Base-by-base conservation (phyloP, 2,113 vertebrate species). In the Hippocampus guttulatus region DNA sequence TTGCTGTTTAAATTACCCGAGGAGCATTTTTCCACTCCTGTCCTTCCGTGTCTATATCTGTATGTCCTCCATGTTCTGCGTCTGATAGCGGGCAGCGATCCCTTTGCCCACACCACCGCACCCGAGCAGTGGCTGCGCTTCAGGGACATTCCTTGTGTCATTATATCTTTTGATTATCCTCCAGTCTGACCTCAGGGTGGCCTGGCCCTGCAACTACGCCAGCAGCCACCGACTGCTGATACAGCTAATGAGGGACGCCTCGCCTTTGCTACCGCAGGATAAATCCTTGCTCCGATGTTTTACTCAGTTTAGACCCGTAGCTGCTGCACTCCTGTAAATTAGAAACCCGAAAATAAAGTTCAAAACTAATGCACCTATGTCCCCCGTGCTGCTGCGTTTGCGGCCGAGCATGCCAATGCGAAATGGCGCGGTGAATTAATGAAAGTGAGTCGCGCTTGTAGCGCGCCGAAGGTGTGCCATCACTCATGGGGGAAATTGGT, bases 101-200 rank as follows among this genome's bases (percentile, higher is more conserved):
- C 67, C 57, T 75, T 47, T 69, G 64, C 69, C 58, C 30, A 30
- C 43, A 11, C 12, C 41, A 14, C 43, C 33, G 5, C 33, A 6
- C 5, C 33, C 33, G 33, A 72, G 75, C 74, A 23, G 75, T 74
- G 47, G 15, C 73, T 47, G 68, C 47, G 70, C 83, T 84, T 61
- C 66, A 71, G 82, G 82, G 82, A 76, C 75, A 76, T 71, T 86
- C 81, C 75, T 79, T 69, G 77, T 79, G 60, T 80, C 83, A 88
- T 84, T 85, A 83, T 71, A 78, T 62, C 75, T 79, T 86, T 90
- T 90, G 84, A 89, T 90, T 90, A 83, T 81, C 60, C 57, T 82
- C 77, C 74, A 75, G 61, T 57, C 74, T 80, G 81, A 86, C 78
- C 84, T 45, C 21, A 12, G 74, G 70, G 73, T 63, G 73, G 74